Evolutionary conservation across 2,888 invertebrate genomes (phyloP), one percentile per base, ranked within the genome.

Genomic region (Lithophane socia): DNA sequence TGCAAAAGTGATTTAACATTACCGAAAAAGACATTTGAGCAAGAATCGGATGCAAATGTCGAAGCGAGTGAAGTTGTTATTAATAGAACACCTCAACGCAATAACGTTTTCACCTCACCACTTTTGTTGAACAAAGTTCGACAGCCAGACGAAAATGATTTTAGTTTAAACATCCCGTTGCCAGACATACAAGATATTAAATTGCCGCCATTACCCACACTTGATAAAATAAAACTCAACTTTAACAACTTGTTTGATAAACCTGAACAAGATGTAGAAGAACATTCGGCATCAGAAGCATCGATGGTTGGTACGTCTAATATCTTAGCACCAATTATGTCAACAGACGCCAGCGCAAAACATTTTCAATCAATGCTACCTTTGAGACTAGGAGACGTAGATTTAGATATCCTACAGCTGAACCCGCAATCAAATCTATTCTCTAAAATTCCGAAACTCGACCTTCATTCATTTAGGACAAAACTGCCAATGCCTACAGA

Each of bases 51-150:
- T 84, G 90, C 93, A 88, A 82, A 83, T 70, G 86, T 86, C 3
- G 90, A 92, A 84, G 92, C 93, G 5, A 95, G 94, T 87, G 90
- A 92, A 76, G 83, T 91, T 24, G 63, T 91, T 63, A 75, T 86
- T 24, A 90, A 87, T 63, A 86, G 78, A 69, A 56, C 89, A 68
- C 80, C 89, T 56, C 66, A 56, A 81, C 73, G 73, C 84, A 73
- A 86, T 44, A 70, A 85, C 37, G 68, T 86, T 54, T 42, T 77
- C 8, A 60, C 56, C 21, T 80, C 88, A 44, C 75, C 90, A 18
- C 49, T 87, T 44, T 76, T 85, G 7, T 70, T 84, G 44, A 83
- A 88, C 71, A 77, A 85, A 64, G 77, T 88, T 73, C 77, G 88
- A 47, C 84, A 90, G 73, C 89, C 90, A 24, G 73, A 77, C 21